phyloP scores from a whole-genome alignment of 2,113 vertebrate genomes.

The Pseudorhombus dupliciocellatus region DNA sequence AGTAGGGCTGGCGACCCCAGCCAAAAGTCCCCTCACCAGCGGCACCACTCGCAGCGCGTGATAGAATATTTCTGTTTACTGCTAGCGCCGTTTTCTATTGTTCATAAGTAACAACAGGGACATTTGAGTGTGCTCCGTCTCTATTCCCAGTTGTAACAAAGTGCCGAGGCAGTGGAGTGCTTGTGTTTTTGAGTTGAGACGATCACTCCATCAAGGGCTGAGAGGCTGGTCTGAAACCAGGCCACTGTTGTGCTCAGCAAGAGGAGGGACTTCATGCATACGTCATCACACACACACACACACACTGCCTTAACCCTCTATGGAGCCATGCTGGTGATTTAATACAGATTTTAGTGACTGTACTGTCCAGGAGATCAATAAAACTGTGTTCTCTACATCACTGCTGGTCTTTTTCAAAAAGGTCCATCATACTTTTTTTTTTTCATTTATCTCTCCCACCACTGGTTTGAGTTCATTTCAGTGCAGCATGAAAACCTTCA shows the following conservation, averaged over 20 bases:
- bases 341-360: constrained; percentile 2
- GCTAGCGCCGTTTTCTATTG: constrained; percentile 35
- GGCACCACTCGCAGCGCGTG: constrained; percentile 40
- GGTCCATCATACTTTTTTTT: neutral
- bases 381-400: neutral
- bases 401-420: neutral
- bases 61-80: constrained; percentile 48
- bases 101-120: constrained; percentile 51
- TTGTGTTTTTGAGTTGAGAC: constrained; percentile 44
- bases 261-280: neutral
- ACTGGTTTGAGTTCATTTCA: constrained; percentile 1
- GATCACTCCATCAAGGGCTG: constrained; percentile 16
- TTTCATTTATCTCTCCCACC: constrained; percentile 1
- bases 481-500: constrained; percentile 5
- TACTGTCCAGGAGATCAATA: neutral
- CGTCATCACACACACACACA: neutral
- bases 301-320: neutral
- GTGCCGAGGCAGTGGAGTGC: constrained; percentile 42
- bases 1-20: constrained; percentile 36
- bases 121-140: constrained; percentile 48
- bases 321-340: neutral
- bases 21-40: constrained; percentile 39
- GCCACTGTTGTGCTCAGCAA: constrained; percentile 8
- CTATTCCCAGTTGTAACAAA: constrained; percentile 35
- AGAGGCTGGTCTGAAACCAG: constrained; percentile 33